Percentiles rank a stretch among this genome's conserved stretches.
phyloP scores from a whole-genome alignment of 1,140 invertebrate species.

The Solenopsis invicta region DNA sequence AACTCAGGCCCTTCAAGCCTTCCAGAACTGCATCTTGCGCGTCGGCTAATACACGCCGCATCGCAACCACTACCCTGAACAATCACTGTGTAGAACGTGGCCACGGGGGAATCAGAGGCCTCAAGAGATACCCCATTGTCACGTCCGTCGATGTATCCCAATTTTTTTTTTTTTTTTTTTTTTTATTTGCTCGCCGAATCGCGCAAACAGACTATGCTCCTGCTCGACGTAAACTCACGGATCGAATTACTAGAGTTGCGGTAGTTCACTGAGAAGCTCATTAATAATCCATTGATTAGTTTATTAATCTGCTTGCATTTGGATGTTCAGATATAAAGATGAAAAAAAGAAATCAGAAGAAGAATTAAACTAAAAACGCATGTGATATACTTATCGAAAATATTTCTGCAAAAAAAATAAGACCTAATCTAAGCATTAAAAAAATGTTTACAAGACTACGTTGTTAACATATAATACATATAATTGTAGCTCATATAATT shows the following conservation, averaged over 20 bases:
- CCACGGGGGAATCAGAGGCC: constrained; percentile 48
- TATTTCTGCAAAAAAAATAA: not conserved
- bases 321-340: not conserved
- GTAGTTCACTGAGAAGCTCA: not conserved
- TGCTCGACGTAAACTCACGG: not conserved
- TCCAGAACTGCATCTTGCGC: constrained; percentile 73
- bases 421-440: not conserved
- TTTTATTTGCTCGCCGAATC: constrained; percentile 67
- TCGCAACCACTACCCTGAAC: constrained; percentile 75
- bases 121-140: constrained; percentile 53
- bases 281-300: not conserved
- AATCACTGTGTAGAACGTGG: constrained; percentile 51
- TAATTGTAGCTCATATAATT: not conserved
- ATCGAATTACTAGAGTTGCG: not conserved
- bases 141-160: constrained; percentile 64
- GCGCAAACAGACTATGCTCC: not conserved
- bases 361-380: too few species aligned
- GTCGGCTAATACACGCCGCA: constrained; percentile 76
- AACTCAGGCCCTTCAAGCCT: constrained; percentile 86
- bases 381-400: not conserved
- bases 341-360: not conserved
- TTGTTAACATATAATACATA: not conserved
- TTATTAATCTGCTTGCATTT: constrained; percentile 6
- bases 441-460: not conserved
- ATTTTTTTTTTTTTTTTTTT: constrained; percentile 70